These are phyloP conservation scores for Amblyjoppa proteus DNA, from an alignment of 2,888 invertebrate species.

Conservation along the genomic window DNA sequence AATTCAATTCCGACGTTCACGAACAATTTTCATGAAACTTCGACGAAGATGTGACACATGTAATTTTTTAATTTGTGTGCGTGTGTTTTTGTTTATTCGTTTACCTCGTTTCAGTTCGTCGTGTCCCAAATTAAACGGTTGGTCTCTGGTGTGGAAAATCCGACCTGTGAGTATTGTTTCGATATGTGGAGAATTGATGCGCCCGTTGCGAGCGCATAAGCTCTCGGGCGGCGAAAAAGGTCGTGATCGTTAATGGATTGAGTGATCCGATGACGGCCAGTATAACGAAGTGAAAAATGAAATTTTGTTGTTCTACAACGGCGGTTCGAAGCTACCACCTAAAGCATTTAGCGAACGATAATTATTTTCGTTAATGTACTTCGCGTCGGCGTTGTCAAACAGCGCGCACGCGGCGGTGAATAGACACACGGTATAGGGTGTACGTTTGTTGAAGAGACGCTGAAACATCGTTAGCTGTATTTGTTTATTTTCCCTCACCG, in stretches of 20 bases:
- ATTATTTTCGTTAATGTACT: not conserved
- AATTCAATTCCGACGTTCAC: slow-evolving; percentile 1
- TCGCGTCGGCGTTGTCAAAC: not conserved
- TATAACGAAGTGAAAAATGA: not conserved
- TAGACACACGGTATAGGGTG: not conserved
- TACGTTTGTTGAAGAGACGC: not conserved
- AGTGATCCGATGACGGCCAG: slow-evolving; percentile 18
- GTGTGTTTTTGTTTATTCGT: not conserved
- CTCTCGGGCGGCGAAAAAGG: slow-evolving; percentile 15
- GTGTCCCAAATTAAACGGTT: slow-evolving; percentile 43
- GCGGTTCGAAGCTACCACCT: not conserved
- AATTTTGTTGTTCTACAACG: not conserved
- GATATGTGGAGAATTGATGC: slow-evolving; percentile 27
- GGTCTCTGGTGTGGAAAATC: slow-evolving; percentile 20
- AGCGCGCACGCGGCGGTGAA: not conserved
- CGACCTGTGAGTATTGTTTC: slow-evolving; percentile 20
- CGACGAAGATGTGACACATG: slow-evolving; percentile 5
- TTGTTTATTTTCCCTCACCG: too few relatives aligned
- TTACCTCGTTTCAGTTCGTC: not conserved
- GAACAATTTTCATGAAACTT: slow-evolving; percentile 26
- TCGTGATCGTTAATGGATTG: slow-evolving; percentile 19
- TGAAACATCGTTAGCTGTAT: not conserved
- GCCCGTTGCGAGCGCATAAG: slow-evolving; percentile 21
- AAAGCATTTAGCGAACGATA: not conserved
- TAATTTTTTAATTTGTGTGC: slow-evolving; percentile 4